Base-by-base conservation (phyloP, 2,113 vertebrate genomes). In the Nycticryphes semicollaris region DNA sequence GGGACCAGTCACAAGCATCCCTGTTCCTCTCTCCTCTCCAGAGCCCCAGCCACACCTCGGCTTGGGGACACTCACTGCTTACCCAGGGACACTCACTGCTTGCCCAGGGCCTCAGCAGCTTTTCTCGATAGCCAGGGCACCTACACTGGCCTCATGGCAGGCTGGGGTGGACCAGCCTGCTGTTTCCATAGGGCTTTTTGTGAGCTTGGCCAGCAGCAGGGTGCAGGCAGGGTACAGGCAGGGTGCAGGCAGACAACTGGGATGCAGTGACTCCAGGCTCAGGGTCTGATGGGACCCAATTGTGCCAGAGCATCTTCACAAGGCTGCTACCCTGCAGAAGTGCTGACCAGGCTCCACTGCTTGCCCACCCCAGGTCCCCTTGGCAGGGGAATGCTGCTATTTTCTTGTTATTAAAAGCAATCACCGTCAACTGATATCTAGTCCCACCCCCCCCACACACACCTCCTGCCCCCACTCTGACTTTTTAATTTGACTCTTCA, bases 81-180 rank as follows among this genome's bases (percentile, higher is more conserved):
- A 18, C 45, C 45, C 45, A 45, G 35, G 28, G 56, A 19, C 28
- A 10, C 43, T 23, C 43, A 15, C 41, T 19, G 15, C 66, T 39
- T 7, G 41, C 54, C 9, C 12, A 19, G 41, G 24, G 9, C 21
- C 21, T 82, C 78, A 24, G 63, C 43, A 35, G 24, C 33, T 28
- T 31, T 18, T 21, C 27, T 37, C 5, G 0, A 8, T 6, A 19
- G 25, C 43, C 43, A 31, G 35, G 57, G 9, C 75, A 48, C 10
- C 5, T 14, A 20, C 4, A 2, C 72, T 15, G 23, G 39, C 39
- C 12, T 27, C 1, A 2, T 2, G 10, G 45, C 43, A 19, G 12
- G 35, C 47, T 22, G 25, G 3, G 9, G 9, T 14, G 25, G 47
- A 22, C 5, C 21, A 33, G 47, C 30, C 47, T 64, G 7, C 23